These are phyloP conservation scores for Myotis daubentonii DNA, from an alignment of 2,797 vertebrate genomes.

Conservation along the genomic window DNA sequence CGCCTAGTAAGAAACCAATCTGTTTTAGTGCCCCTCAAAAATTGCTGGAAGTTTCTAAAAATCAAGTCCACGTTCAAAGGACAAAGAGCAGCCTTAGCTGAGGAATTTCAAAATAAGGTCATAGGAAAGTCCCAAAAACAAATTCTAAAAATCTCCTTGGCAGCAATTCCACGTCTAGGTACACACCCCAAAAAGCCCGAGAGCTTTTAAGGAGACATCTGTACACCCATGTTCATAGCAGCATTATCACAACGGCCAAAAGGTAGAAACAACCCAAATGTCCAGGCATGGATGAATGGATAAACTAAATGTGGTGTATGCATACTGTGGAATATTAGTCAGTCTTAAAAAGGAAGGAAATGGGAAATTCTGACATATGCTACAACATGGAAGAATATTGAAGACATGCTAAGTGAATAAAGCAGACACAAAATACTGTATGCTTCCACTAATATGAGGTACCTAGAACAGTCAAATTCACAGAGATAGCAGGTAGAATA, in stretches of 20 bases:
- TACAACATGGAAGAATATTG: not conserved
- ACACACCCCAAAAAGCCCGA: not conserved
- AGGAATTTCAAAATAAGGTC: constrained; percentile 2
- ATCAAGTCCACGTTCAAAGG: not conserved
- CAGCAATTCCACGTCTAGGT: not conserved
- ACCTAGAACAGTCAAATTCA: not conserved
- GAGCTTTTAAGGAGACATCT: not conserved
- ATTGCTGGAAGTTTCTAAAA: constrained; percentile 15
- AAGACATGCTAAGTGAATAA: not conserved
- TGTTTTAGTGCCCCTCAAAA: not conserved
- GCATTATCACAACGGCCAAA: not conserved
- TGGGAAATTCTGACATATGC: not conserved
- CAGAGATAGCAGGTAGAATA: not conserved
- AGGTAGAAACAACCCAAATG: not conserved
- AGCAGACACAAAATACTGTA: not conserved
- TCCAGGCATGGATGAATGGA: not conserved
- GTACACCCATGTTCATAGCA: not conserved
- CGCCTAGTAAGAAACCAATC: not conserved
- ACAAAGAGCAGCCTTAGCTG: not conserved
- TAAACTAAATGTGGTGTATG: not conserved
- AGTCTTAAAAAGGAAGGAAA: not conserved
- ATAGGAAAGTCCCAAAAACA: not conserved
- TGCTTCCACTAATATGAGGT: not conserved
- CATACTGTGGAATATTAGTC: not conserved
- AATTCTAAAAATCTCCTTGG: not conserved